phyloP scores from a whole-genome alignment of 2,888 invertebrate species.

The Chalcis sispes region DNA sequence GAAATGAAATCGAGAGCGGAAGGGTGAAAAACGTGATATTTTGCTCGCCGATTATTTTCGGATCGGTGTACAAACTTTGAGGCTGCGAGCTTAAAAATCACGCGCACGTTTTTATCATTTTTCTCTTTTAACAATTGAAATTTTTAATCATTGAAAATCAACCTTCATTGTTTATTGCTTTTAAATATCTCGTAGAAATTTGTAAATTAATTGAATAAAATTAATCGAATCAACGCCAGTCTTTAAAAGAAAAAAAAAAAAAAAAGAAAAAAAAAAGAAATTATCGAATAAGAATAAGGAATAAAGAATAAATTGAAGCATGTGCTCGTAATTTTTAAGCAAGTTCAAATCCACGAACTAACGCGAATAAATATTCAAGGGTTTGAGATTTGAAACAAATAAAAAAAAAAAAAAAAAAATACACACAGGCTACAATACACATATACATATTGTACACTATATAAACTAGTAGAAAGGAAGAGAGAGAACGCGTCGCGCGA shows the following conservation, averaged over 20 bases:
- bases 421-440: conserved; percentile 6
- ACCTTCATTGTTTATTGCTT: too few relatives aligned
- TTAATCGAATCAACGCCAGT: conserved; percentile 6
- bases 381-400: not conserved
- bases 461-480: conserved; percentile 23
- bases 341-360: conserved; percentile 13
- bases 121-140: conserved; percentile 1
- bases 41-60: conserved; percentile 48
- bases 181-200: conserved; percentile 2
- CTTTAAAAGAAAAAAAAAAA: not conserved
- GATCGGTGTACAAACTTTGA: not conserved
- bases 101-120: conserved; percentile 20
- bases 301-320: not conserved
- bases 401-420: not conserved
- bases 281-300: too few relatives aligned
- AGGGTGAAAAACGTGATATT: conserved; percentile 35
- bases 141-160: not conserved
- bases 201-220: not conserved
- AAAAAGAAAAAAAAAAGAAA: conserved; percentile 9
- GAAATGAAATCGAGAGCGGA: not conserved
- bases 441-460: conserved; percentile 39
- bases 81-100: conserved; percentile 38
- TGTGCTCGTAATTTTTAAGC: conserved; percentile 25
- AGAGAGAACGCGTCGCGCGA: conserved; percentile 36
- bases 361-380: not conserved